Base-by-base conservation (phyloP, 2,888 invertebrate species). In the Dryobota labecula region DNA sequence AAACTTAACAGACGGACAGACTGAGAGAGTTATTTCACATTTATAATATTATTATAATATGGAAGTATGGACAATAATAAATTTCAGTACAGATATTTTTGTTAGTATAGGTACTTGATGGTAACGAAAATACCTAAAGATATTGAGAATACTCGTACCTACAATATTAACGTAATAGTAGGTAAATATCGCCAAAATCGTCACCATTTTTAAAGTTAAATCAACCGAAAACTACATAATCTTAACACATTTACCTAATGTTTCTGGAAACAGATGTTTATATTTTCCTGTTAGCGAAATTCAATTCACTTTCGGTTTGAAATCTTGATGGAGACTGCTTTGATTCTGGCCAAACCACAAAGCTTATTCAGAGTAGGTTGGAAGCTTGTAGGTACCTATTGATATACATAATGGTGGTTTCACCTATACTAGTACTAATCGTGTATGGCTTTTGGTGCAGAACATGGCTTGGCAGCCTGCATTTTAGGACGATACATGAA, bases 291-390 rank as follows among this genome's bases (percentile, higher is more conserved):
- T 24, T 54, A 41, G 27, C 20, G 27, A 64, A 72, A 63, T 33
- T 66, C 63, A 54, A 63, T 73, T 66, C 56, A 49, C 54, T 73
- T 73, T 57, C 7, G 20, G 51, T 18, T 53, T 54, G 27, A 67
- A n/a, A 64, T 68, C 67, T 73, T 56, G 67, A 47, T 77, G 13
- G 49, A 51, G 61, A 53, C 36, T 65, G 60, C 63, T 79, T 79
- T 68, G 38, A 45, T 30, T 33, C 41, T 70, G 54, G 58, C 60
- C 66, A 27, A 64, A 51, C 53, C 63, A 27, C 62, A 73, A 73
- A 73, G 67, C 24, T 45, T 49, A 27, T 49, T 18, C 67, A 60
- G 33, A 79, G 49, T 64, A 60, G 33, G 51, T 56, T 67, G 43
- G 45, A 11, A 68, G 9, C 66, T 43, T 33, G 13, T 36, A n/a